A percentile compares a stretch with the other conserved stretches of the same genome.
phyloP scores from a whole-genome alignment of 2,888 invertebrate species.

The Leptogaster cylindrica region DNA sequence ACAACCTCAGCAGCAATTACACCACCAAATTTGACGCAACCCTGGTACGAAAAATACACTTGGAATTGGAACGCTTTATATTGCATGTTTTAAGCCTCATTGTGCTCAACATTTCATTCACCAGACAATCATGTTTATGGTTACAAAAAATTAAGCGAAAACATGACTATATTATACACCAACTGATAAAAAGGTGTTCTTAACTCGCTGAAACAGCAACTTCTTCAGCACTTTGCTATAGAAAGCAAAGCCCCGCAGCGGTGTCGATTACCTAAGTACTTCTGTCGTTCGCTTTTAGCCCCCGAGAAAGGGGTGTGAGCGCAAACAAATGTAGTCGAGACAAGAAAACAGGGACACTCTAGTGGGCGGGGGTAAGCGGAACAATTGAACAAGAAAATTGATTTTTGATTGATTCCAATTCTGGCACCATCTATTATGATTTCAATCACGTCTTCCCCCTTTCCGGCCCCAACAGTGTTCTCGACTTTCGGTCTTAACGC shows the following conservation, averaged over 20 bases:
- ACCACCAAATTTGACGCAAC: constrained; percentile 26
- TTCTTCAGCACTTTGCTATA: too few species aligned
- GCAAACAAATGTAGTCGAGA: constrained; percentile 40
- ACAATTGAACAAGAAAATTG: constrained; percentile 47
- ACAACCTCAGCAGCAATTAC: constrained; percentile 30
- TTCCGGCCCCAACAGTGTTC: constrained; percentile 12
- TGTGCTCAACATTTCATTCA: too few species aligned
- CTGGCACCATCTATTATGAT: constrained; percentile 45
- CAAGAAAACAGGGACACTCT: constrained; percentile 14
- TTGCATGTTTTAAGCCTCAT: too few species aligned
- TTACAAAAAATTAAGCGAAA: too few species aligned
- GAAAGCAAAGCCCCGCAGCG: too few species aligned
- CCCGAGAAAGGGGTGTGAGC: background rate
- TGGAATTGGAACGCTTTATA: too few species aligned
- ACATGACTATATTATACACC: too few species aligned
- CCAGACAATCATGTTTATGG: too few species aligned
- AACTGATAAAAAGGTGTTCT: too few species aligned
- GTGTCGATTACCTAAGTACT: constrained; percentile 32
- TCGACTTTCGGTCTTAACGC: constrained; percentile 28
- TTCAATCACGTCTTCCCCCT: constrained; percentile 45
- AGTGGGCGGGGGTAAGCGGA: constrained; percentile 29
- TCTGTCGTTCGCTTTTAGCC: background rate
- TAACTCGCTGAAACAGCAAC: too few species aligned
- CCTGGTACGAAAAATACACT: too few species aligned
- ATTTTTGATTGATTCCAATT: constrained; percentile 47